Base-by-base conservation (phyloP, 2,888 invertebrate species). In the Ormyrus pomaceus region DNA sequence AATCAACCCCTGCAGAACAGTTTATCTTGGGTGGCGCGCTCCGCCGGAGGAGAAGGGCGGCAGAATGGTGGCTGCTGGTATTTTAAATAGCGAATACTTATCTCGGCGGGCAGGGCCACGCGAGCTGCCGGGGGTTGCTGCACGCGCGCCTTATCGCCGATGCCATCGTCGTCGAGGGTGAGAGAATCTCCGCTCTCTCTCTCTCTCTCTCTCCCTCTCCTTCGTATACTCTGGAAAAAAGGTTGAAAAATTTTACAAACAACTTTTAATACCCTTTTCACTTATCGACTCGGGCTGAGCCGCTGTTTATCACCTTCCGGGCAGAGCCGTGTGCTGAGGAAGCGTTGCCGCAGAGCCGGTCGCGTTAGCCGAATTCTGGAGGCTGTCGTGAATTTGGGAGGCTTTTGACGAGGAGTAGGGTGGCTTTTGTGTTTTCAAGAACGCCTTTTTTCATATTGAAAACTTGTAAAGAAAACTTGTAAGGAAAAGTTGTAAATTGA, bases 21-120 rank as follows among this genome's bases (percentile, higher is more conserved):
- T 89, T 89, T 90, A 90, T 89, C 89, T 89, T 87, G 86, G 85
- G 85, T 79, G 65, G 66, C 46, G 59, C 19, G 5, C 68, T 81
- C 82, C 48, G 75, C 68, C 84, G 66, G 66, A 10, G 58, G 50
- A 58, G 65, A 58, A 19, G 59, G 69, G 59, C 45, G 59, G 64
- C 77, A 81, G 84, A 86, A 80, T 82, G 81, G 81, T 79, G 85
- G 86, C 86, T 84, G 84, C 87, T 86, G 88, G 89, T 88, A 88
- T 89, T 89, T 89, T 89, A 88, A 89, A 89, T 87, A 89, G 88
- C 86, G 85, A 88, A 88, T 87, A 88, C 89, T 88, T 89, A 86
- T 87, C 86, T 84, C 62, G 48, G 70, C 58, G 77, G 19, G 13
- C 5, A 9, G 62, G 45, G 13, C 59, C 34, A 7, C 19, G 10